Percentiles rank a stretch among this genome's conserved stretches.
Evolutionary conservation across 92 coral and sea anemone species (phyloP).

Genomic region (Bergia puertoricense): DNA sequence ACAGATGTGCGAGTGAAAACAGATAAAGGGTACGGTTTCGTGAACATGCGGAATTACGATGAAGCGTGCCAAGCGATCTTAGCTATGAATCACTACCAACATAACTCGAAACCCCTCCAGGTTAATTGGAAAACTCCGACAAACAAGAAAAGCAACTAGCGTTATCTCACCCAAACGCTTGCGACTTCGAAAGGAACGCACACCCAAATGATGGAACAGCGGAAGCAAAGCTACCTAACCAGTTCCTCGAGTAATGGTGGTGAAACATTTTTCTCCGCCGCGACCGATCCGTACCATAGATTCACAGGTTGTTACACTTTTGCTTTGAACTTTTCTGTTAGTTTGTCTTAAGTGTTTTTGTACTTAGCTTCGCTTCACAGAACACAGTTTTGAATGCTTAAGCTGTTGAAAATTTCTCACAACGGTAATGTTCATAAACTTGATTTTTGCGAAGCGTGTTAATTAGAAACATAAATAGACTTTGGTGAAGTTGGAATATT

Average conservation of each 20-base stretch:
- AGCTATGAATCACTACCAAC: conserved; percentile 81
- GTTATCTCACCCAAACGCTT: conserved; percentile 50
- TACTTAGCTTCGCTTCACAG: conserved; percentile 51
- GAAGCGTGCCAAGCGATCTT: conserved; percentile 94
- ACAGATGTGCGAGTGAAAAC: conserved; percentile 88
- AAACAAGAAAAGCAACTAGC: conserved; percentile 77
- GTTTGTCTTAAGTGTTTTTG: conserved; percentile 40
- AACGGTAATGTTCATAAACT: conserved; percentile 60
- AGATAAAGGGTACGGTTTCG: conserved; percentile 96
- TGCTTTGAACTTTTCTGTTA: conserved; percentile 42
- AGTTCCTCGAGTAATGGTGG: conserved; percentile 45
- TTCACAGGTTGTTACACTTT: conserved; percentile 39
- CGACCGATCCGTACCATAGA: conserved; percentile 32
- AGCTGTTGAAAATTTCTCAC: conserved; percentile 48
- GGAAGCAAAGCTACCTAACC: conserved; percentile 41
- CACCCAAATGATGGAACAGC: conserved; percentile 30
- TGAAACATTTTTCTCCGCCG: conserved; percentile 39
- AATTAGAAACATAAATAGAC: conserved; percentile 74
- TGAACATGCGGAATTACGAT: conserved; percentile 95
- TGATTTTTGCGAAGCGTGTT: conserved; percentile 73
- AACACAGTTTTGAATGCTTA: conserved; percentile 38
- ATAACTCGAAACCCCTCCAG: conserved; percentile 85
- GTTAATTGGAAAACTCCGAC: conserved; percentile 96
- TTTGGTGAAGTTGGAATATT: conserved; percentile 52
- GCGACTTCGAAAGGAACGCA: conserved; percentile 63